Evolutionary conservation across 2,888 invertebrate genomes (phyloP), one percentile per base, ranked within the genome.

Genomic region (Chrysodeixis includens): DNA sequence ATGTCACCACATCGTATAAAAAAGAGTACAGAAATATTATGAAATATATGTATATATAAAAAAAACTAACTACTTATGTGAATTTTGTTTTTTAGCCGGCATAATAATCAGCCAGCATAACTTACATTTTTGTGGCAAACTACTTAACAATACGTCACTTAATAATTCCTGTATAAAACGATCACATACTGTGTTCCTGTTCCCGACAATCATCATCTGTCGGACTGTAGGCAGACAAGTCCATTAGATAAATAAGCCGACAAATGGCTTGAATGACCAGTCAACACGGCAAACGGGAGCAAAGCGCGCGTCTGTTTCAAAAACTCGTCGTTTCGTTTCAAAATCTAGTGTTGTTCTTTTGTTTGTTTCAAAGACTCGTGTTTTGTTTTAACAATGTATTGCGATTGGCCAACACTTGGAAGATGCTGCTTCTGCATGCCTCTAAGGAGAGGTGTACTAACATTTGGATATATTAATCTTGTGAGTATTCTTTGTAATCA

Each of bases 371-470:
- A 52, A 52, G 12, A 52, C 12, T 26, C 14, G 20, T 20, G 20
- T 18, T 20, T 22, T 26, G 14, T 62, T 61, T 66, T 46, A 75
- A 83, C 78, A 64, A 93, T 93, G 93, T 92, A 91, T 77, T 93
- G 93, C 78, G 93, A 93, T 26, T 87, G 83, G 80, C 88, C 88
- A 0, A 55, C 68, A 0, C 61, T 89, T 2, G 85, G 82, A 30
- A 73, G 93, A 61, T 94, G 93, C 71, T 93, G 93, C 65, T 92
- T 93, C 56, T 94, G 93, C 73, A 72, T 94, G 83, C 93, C 93
- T 0, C 66, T 94, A 4, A 75, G 93, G 20, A 85, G 83, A 61
- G 93, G 93, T 1, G 86, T 93, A 0, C 69, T 93, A 1, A 79
- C 83, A 0, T 90, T 92, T 62, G 93, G 88, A 62, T 93, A 92